These are phyloP conservation scores for Chromis chromis DNA, from an alignment of 2,797 vertebrate species.

Conservation along the genomic window DNA sequence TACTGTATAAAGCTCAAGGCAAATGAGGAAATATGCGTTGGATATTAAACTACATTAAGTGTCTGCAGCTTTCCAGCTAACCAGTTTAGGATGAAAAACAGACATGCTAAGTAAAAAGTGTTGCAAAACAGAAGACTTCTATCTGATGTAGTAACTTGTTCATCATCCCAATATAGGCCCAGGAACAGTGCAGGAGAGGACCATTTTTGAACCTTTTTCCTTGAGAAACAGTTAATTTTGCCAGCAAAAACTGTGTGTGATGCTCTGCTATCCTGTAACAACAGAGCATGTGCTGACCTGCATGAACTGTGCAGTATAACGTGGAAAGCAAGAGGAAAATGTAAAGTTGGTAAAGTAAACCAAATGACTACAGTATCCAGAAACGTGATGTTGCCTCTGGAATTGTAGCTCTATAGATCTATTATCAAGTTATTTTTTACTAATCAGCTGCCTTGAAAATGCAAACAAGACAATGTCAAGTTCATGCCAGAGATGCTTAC, in stretches of 20 bases:
- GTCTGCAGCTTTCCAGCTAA: background rate
- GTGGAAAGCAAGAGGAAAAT: background rate
- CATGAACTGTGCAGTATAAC: background rate
- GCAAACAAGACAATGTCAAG: too few relatives aligned
- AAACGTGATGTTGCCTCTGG: background rate
- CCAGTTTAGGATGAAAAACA: background rate
- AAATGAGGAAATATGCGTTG: background rate
- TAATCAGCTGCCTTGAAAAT: too few relatives aligned
- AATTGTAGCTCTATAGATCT: too few relatives aligned
- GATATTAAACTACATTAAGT: background rate
- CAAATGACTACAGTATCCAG: background rate
- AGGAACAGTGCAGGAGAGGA: too few relatives aligned
- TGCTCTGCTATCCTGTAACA: background rate
- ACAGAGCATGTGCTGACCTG: constrained; percentile 13
- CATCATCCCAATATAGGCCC: too few relatives aligned
- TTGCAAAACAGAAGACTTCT: too few relatives aligned
- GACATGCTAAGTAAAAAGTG: background rate
- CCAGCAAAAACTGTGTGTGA: background rate
- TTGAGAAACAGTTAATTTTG: too few relatives aligned
- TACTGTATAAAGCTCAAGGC: constrained; percentile 3
- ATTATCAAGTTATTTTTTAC: too few relatives aligned
- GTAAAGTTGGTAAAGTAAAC: background rate
- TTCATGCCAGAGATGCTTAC: too few relatives aligned
- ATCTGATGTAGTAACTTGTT: too few relatives aligned
- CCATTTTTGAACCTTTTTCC: too few relatives aligned